Percentiles rank a stretch among this genome's conserved stretches.
These are phyloP conservation scores for Hemibates koningsi DNA, from an alignment of 2,113 vertebrate genomes.

Conservation along the genomic window DNA sequence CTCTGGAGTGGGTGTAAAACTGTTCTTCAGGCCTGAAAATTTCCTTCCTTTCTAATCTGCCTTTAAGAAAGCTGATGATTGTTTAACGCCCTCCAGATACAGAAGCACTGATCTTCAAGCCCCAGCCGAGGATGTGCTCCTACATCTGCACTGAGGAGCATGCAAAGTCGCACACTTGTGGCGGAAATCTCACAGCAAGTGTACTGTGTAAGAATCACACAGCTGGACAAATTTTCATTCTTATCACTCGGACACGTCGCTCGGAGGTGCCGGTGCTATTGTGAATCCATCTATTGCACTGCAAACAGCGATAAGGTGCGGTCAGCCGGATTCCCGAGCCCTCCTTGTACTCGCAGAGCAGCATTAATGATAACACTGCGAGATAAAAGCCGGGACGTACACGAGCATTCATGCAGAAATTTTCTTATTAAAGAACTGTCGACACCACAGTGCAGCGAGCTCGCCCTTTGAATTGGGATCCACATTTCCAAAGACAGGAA, in stretches of 20 bases:
- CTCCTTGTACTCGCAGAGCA: constrained; percentile 12
- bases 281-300: constrained; percentile 3
- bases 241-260: not conserved
- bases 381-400: constrained; percentile 20
- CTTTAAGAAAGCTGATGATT: not conserved
- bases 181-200: not conserved
- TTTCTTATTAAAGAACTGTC: constrained; percentile 54
- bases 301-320: constrained; percentile 3
- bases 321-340: not conserved
- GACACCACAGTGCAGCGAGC: not conserved
- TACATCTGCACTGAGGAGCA: not conserved
- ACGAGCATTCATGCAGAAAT: constrained; percentile 38
- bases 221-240: not conserved
- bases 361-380: constrained; percentile 16
- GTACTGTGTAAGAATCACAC: not conserved
- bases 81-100: not conserved
- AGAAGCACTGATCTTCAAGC: not conserved
- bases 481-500: constrained; percentile 10
- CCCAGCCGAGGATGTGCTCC: not conserved
- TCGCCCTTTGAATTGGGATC: constrained; percentile 35
- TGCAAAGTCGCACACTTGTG: not conserved
- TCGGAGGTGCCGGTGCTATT: not conserved
- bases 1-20: not conserved
- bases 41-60: not conserved
- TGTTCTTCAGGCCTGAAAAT: not conserved